Percentiles rank a stretch among this genome's conserved stretches.
Evolutionary conservation across 2,797 vertebrate species (phyloP).

Genomic region (Dendrocincla fuliginosa): DNA sequence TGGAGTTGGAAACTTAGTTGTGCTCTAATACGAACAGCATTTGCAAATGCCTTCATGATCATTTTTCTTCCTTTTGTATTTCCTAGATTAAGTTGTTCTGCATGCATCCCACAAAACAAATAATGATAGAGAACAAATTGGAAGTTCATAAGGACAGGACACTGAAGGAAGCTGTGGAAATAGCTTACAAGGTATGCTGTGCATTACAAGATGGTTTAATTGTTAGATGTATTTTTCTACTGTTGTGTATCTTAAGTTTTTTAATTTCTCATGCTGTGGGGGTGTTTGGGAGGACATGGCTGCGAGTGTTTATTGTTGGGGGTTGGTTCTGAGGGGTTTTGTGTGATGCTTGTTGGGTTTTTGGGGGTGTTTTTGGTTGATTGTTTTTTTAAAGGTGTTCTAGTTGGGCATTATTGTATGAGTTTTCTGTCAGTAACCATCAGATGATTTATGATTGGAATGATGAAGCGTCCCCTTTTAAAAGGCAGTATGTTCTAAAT

Average conservation of each 20-base stretch:
- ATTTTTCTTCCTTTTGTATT: background rate
- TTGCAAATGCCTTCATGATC: background rate
- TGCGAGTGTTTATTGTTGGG: background rate
- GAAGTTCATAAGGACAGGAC: constrained; percentile 99
- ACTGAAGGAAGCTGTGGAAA: constrained; percentile 92
- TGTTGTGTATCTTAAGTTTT: background rate
- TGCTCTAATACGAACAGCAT: background rate
- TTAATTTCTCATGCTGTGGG: background rate
- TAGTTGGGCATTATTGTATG: background rate
- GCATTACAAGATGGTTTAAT: background rate
- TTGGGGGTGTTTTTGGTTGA: rapidly evolving
- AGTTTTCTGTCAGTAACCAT: background rate
- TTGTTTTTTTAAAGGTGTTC: background rate
- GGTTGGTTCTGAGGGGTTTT: background rate
- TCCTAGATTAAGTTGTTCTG: constrained; percentile 96
- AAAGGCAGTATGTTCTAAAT: background rate
- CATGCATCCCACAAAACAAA: constrained; percentile 93
- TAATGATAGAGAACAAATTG: constrained; percentile 97
- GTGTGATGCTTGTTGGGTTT: background rate
- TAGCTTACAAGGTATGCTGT: constrained; percentile 89
- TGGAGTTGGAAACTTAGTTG: background rate
- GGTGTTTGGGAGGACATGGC: background rate
- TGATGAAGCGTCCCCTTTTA: background rate
- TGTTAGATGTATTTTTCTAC: background rate
- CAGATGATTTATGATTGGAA: background rate